phyloP scores from a whole-genome alignment of 2,888 invertebrate species.

The Koerneria pararmatus region DNA sequence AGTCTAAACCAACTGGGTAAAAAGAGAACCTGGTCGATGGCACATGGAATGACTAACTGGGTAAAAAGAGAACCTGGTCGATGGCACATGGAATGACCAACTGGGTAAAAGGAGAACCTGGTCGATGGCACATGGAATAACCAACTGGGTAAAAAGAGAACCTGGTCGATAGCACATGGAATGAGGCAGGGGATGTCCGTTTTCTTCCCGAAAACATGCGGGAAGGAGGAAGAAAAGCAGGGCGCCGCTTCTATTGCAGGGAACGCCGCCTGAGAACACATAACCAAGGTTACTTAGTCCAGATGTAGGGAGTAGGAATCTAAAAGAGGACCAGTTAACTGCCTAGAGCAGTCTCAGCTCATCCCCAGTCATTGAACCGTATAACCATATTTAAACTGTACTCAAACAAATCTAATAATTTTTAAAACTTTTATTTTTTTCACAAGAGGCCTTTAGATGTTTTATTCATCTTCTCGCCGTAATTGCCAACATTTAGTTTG shows the following conservation, averaged over 20 bases:
- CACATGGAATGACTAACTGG: not conserved
- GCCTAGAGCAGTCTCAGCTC: too few species aligned
- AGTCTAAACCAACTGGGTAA: too few species aligned
- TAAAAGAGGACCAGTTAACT: not conserved
- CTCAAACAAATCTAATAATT: too few species aligned
- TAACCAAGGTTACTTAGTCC: not conserved
- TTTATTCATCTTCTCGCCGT: too few species aligned
- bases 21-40: not conserved
- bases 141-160: slow-evolving; percentile 49
- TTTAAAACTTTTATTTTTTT: not conserved
- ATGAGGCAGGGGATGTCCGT: slow-evolving; percentile 79
- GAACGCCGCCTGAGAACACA: slow-evolving; percentile 67
- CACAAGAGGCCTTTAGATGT: not conserved
- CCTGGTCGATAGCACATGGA: slow-evolving; percentile 97
- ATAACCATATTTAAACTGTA: too few species aligned
- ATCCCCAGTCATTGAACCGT: too few species aligned
- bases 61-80: not conserved
- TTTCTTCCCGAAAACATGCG: slow-evolving; percentile 63
- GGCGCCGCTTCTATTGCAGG: slow-evolving; percentile 95
- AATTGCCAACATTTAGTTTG: too few species aligned
- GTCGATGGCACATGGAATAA: slow-evolving; percentile 95
- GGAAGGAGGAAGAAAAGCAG: slow-evolving; percentile 63
- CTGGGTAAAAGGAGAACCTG: slow-evolving; percentile 70
- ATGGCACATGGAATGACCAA: not conserved
- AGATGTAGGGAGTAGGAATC: not conserved